These are phyloP conservation scores for Nyctalus aviator DNA, from an alignment of 2,797 vertebrate genomes.

Conservation along the genomic window DNA sequence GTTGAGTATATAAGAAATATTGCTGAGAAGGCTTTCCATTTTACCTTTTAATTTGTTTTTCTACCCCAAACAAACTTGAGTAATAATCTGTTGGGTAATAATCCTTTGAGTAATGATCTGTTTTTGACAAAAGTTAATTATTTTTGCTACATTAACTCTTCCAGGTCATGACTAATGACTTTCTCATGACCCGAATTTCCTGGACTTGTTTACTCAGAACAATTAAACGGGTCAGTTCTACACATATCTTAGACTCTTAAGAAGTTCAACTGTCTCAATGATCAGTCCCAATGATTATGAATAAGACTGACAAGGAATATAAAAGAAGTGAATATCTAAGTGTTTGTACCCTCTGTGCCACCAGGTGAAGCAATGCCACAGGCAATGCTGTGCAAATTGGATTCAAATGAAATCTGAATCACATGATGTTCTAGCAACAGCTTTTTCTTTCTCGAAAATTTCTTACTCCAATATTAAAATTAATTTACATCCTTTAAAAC, in stretches of 20 bases:
- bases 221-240: neutral
- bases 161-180: constrained; percentile 50
- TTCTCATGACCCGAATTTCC: constrained; percentile 68
- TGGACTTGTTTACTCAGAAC: constrained; percentile 55
- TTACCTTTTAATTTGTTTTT: neutral
- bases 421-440: constrained; percentile 8
- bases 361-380: neutral
- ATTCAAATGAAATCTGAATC: constrained; percentile 60
- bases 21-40: neutral
- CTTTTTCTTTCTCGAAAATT: constrained; percentile 62
- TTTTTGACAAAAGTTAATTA: neutral
- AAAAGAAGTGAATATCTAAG: neutral
- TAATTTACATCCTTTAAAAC: constrained; percentile 59
- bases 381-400: constrained; percentile 45
- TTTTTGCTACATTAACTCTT: constrained; percentile 48
- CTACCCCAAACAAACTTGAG: neutral
- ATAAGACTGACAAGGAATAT: neutral
- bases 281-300: neutral
- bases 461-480: constrained; percentile 57
- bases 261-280: neutral
- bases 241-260: neutral
- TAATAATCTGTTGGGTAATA: neutral
- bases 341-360: neutral
- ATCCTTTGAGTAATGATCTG: neutral
- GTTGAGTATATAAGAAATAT: neutral